These are phyloP conservation scores for Scaptomyza pallida DNA, from an alignment of 1,140 invertebrate species.

Conservation along the genomic window DNA sequence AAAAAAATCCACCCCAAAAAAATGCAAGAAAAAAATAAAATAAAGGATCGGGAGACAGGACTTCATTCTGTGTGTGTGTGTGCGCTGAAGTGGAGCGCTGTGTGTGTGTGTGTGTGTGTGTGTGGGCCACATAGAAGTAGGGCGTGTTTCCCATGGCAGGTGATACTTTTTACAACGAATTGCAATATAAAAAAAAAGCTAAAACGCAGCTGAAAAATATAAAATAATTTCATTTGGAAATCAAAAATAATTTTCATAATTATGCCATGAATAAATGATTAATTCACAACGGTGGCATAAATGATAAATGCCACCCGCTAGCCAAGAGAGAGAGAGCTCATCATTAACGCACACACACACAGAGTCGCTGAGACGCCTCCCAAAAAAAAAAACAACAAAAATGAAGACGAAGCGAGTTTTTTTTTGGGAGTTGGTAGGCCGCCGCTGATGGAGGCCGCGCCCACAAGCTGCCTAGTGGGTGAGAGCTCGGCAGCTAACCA, in stretches of 20 bases:
- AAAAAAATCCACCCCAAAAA: slow-evolving; percentile 70
- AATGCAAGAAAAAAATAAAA: no score
- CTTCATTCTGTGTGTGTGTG: slow-evolving; percentile 26
- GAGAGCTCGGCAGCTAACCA: slow-evolving; percentile 10
- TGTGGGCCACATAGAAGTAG: slow-evolving; percentile 2
- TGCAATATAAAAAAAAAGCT: slow-evolving; percentile 13
- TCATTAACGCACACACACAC: slow-evolving; percentile 51
- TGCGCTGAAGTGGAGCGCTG: slow-evolving; percentile 75
- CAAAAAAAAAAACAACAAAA: no score
- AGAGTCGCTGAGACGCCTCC: slow-evolving; percentile 40
- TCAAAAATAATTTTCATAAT: slow-evolving; percentile 73
- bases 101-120: slow-evolving; percentile 43
- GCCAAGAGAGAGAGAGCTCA: slow-evolving; percentile 26
- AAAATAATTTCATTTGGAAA: slow-evolving; percentile 31
- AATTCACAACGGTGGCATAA: slow-evolving; percentile 32
- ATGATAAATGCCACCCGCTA: slow-evolving; percentile 55
- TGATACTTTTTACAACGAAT: slow-evolving; percentile 54
- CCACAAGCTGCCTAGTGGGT: slow-evolving; percentile 52
- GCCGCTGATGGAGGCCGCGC: slow-evolving; percentile 54
- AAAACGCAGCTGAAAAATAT: slow-evolving; percentile 22
- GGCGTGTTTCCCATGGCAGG: slow-evolving; percentile 52
- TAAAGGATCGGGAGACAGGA: slow-evolving; percentile 19
- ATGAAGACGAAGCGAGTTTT: neutral
- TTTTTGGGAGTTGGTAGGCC: neutral
- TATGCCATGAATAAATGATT: slow-evolving; percentile 68